A percentile compares a stretch with the other conserved stretches of the same genome.
Evolutionary conservation across 2,113 vertebrate genomes (phyloP).

Genomic region (Casuarius casuarius): DNA sequence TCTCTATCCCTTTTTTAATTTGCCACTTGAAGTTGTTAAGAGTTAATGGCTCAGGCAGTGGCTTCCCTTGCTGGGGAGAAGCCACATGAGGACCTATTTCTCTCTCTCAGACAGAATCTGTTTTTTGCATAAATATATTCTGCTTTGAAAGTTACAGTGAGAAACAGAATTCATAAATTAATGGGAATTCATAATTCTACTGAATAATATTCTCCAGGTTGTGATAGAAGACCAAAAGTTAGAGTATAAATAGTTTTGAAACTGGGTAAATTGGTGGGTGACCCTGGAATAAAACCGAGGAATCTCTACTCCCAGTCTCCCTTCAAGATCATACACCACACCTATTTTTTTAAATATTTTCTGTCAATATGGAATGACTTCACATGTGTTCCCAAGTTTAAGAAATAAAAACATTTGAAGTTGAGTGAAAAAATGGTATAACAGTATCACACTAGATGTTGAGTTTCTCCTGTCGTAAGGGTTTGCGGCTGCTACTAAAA

Average conservation of each 20-base stretch:
- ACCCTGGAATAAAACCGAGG: neutral
- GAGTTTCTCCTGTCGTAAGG: neutral
- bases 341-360: neutral
- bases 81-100: fast-evolving
- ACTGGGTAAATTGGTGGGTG: neutral
- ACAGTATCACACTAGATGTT: neutral
- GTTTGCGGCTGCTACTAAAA: neutral
- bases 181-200: neutral
- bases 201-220: neutral
- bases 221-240: neutral
- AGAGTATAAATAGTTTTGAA: neutral
- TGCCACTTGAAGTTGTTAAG: neutral
- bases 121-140: neutral
- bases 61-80: neutral
- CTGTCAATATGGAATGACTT: neutral
- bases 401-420: neutral
- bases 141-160: neutral
- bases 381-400: neutral
- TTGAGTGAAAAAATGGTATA: neutral
- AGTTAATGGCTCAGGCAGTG: neutral
- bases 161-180: neutral
- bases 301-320: neutral
- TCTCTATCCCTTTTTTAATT: neutral
- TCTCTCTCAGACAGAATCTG: neutral
- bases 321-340: neutral